Conservation (phyloP, 2,888 invertebrate genomes). For the Laothoe populi region DNA sequence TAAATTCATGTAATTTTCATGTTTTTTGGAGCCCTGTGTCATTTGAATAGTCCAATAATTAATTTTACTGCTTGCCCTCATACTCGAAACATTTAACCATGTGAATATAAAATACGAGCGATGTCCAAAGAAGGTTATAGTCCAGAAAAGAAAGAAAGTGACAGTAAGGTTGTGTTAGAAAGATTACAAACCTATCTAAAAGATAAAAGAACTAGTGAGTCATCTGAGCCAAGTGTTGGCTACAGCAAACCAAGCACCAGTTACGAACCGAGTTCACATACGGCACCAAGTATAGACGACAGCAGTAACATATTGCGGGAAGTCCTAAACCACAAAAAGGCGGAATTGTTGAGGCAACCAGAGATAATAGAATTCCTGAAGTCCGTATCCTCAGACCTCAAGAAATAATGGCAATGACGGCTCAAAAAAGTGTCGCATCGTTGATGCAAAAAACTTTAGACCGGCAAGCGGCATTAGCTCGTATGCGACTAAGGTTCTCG, state of each 20-base stretch:
- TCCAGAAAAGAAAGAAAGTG: conserved; percentile 77
- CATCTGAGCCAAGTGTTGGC: conserved; percentile 54
- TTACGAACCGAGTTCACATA: conserved; percentile 59
- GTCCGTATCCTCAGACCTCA: conserved; percentile 69
- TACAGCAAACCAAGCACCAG: conserved; percentile 75
- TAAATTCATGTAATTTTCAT: conserved; percentile 28
- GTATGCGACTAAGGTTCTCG: conserved; percentile 70
- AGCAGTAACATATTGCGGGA: conserved; percentile 74
- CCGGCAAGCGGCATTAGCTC: conserved; percentile 66
- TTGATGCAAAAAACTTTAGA: conserved; percentile 76
- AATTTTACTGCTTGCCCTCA: not conserved
- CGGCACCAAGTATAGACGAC: conserved; percentile 60
- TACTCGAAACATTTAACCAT: conserved; percentile 35
- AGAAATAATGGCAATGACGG: conserved; percentile 75
- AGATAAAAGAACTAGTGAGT: conserved; percentile 73
- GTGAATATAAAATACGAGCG: conserved; percentile 50
- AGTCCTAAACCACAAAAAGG: conserved; percentile 77
- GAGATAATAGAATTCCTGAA: conserved; percentile 76
- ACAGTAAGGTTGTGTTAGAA: conserved; percentile 79
- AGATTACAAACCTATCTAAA: conserved; percentile 78
- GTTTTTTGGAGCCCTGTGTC: conserved; percentile 21
- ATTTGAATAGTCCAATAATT: not conserved
- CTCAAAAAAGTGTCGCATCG: conserved; percentile 71
- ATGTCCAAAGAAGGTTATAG: conserved; percentile 83
- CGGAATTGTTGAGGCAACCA: conserved; percentile 75